phyloP scores from a whole-genome alignment of 2,797 vertebrate genomes.

The Antennarius maculatus region DNA sequence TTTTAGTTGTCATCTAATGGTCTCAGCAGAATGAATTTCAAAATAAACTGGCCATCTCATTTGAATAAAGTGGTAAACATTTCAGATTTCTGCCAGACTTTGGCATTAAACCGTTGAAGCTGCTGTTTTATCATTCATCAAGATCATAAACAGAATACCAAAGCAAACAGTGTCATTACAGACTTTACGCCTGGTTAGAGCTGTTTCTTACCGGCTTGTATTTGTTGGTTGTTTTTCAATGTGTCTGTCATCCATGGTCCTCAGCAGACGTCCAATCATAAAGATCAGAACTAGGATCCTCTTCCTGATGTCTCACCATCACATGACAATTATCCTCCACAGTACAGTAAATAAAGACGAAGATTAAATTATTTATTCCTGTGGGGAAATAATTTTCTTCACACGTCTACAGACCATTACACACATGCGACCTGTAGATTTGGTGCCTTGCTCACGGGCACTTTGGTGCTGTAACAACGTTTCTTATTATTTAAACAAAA shows the following conservation, averaged over 20 bases:
- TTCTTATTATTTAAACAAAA: too few relatives aligned
- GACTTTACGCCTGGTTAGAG: conserved; percentile 2
- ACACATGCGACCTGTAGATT: too few relatives aligned
- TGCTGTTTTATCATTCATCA: not conserved
- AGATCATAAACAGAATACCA: not conserved
- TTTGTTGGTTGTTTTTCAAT: not conserved
- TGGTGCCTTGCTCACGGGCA: too few relatives aligned
- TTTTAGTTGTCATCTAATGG: not conserved
- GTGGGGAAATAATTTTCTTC: too few relatives aligned
- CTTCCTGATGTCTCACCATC: too few relatives aligned
- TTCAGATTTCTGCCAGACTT: not conserved
- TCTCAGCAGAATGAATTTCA: not conserved
- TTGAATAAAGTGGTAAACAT: conserved; percentile 20
- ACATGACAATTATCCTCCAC: too few relatives aligned
- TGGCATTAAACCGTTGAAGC: not conserved
- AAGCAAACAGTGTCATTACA: not conserved
- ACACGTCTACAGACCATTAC: too few relatives aligned
- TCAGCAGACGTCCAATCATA: too few relatives aligned
- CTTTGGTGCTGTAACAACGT: too few relatives aligned
- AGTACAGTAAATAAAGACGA: too few relatives aligned
- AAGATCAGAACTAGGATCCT: too few relatives aligned
- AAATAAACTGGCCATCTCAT: not conserved
- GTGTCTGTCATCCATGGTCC: not conserved
- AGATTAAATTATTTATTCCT: too few relatives aligned
- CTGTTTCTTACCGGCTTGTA: not conserved